Evolutionary conservation across 2,113 vertebrate genomes (phyloP), one percentile per base, ranked within the genome.

Genomic region (Phalacrocorax carbo): DNA sequence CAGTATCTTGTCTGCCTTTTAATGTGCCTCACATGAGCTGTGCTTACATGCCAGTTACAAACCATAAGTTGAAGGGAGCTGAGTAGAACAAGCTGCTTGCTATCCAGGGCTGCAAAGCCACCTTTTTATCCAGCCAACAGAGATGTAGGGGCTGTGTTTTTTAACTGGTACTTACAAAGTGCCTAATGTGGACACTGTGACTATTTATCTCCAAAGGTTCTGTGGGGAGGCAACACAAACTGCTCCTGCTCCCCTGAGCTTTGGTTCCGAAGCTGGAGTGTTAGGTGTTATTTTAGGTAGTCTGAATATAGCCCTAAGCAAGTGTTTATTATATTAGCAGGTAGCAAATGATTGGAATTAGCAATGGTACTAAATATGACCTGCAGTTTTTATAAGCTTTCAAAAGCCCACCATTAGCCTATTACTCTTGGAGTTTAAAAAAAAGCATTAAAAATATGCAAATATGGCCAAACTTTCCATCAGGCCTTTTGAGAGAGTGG

Each of bases 251-350:
- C 73, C 70, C 85, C 54, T 65, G 70, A 95, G 84, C 49, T 94
- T 87, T 65, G 77, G 3, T 36, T 91, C 22, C 2, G 7, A 79
- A 82, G 44, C 25, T 87, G 30, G 52, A 87, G 42, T 5, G 30
- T 21, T 87, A 49, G 49, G 17, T 85, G 34, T 34, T 96, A 91
- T 95, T 96, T 96, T 91, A 78, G 70, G 93, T 57, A 69, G 52
- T 55, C 84, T 76, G 62, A 91, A 91, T 91, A 85, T 77, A 93
- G 82, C 30, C 36, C 54, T 61, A 52, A 82, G 65, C 7, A 20
- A 90, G 78, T 72, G 73, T 85, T 93, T 87, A 29, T 94, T 85
- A 46, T 34, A 82, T 91, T 82, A 94, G 49, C 75, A 91, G 84
- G 82, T 91, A 83, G 66, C 17, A 96, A 86, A 64, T 57, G 4